Conservation (phyloP, 2,113 vertebrate species). For the Dinomys branickii region DNA sequence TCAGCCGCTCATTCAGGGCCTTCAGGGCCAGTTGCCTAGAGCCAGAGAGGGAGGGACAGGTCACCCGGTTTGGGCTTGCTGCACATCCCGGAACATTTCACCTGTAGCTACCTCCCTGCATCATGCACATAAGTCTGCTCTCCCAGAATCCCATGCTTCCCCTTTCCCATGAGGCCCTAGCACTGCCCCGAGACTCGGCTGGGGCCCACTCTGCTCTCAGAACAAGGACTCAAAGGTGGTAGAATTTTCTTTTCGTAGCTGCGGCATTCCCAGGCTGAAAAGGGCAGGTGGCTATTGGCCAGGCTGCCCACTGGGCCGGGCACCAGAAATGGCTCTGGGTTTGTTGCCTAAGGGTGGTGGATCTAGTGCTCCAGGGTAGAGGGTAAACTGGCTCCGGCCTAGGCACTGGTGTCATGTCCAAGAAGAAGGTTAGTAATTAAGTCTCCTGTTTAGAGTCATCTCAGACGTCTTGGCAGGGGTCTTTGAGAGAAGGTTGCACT, state of each 20-base stretch:
- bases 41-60: constrained; percentile 44
- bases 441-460: neutral
- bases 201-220: neutral
- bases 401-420: neutral
- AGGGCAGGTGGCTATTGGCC: neutral
- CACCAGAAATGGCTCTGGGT: neutral
- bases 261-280: neutral
- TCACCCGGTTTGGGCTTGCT: neutral
- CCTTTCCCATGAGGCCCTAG: neutral
- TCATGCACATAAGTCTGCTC: neutral
- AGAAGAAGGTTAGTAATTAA: neutral
- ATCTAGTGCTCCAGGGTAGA: neutral
- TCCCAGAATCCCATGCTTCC: neutral
- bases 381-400: neutral
- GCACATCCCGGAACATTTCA: neutral
- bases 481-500: constrained; percentile 20
- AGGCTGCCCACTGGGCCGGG: neutral
- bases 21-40: constrained; percentile 97
- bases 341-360: neutral
- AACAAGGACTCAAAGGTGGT: neutral
- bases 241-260: neutral
- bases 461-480: neutral
- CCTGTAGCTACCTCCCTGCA: neutral
- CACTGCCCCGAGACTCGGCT: neutral
- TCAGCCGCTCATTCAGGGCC: constrained; percentile 97